Evolutionary conservation across 2,888 invertebrate species (phyloP).

Genomic region (Cheilosia scutellata): DNA sequence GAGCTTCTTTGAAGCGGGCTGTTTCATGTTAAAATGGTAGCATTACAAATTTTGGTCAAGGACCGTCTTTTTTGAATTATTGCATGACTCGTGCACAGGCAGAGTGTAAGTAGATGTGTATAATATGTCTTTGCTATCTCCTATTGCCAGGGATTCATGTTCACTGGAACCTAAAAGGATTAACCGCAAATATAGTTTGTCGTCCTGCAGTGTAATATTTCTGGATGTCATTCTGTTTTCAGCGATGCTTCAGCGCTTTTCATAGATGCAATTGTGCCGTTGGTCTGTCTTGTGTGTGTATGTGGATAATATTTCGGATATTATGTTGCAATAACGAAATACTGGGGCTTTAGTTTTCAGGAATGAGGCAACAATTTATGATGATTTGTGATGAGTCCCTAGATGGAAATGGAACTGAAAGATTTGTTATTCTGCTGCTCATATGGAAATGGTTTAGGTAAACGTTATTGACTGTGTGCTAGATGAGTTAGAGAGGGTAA

Average conservation of each 20-base stretch:
- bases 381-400: slow-evolving; percentile 44
- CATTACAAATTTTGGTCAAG: slow-evolving; percentile 40
- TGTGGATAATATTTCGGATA: slow-evolving; percentile 11
- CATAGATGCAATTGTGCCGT: slow-evolving; percentile 36
- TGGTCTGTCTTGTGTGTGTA: neutral
- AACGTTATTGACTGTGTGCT: neutral
- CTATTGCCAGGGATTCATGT: slow-evolving; percentile 21
- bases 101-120: neutral
- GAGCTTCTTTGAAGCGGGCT: neutral
- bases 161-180: slow-evolving; percentile 34
- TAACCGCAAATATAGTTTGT: slow-evolving; percentile 44
- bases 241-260: slow-evolving; percentile 38
- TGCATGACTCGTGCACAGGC: slow-evolving; percentile 1
- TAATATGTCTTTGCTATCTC: slow-evolving; percentile 5
- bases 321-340: slow-evolving; percentile 20
- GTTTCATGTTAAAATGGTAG: slow-evolving; percentile 41
- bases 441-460: neutral
- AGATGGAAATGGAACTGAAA: slow-evolving; percentile 39
- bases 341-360: neutral
- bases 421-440: slow-evolving; percentile 16
- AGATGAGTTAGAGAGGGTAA: neutral
- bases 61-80: slow-evolving; percentile 38
- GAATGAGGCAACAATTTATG: slow-evolving; percentile 7
- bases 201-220: slow-evolving; percentile 56
- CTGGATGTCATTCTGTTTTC: slow-evolving; percentile 45